Evolutionary conservation across 2,888 invertebrate genomes (phyloP).

Genomic region (Netelia virgata): DNA sequence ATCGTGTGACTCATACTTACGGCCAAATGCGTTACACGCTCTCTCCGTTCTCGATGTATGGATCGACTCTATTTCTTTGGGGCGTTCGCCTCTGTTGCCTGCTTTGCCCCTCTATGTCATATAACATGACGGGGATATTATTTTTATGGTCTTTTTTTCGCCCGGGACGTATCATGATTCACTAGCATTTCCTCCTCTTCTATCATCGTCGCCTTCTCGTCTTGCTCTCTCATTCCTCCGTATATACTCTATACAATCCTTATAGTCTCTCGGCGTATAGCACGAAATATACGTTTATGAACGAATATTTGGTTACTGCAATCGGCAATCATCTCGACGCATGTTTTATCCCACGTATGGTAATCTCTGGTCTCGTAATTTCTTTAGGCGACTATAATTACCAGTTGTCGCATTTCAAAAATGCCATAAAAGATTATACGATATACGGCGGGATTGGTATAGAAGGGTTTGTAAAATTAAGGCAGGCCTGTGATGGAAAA

Average conservation of each 20-base stretch:
- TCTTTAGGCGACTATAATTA: background rate
- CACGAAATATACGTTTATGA: background rate
- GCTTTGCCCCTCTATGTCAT: constrained; percentile 12
- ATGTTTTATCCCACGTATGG: background rate
- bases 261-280: background rate
- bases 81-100: constrained; percentile 21
- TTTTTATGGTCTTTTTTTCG: constrained; percentile 60
- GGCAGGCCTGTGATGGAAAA: no score
- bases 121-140: constrained; percentile 47
- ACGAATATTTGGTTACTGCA: background rate
- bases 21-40: background rate
- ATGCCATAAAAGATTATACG: background rate
- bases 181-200: constrained; percentile 48
- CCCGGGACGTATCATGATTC: constrained; percentile 57
- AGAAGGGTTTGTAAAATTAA: no score
- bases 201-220: background rate
- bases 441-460: no score
- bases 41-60: background rate
- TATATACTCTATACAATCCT: background rate
- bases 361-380: background rate
- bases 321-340: background rate
- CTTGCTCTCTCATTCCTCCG: background rate
- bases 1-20: constrained; percentile 39
- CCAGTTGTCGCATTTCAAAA: background rate
- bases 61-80: background rate